phyloP scores from a whole-genome alignment of 2,888 invertebrate genomes.

The Meghimatium bilineatum region DNA sequence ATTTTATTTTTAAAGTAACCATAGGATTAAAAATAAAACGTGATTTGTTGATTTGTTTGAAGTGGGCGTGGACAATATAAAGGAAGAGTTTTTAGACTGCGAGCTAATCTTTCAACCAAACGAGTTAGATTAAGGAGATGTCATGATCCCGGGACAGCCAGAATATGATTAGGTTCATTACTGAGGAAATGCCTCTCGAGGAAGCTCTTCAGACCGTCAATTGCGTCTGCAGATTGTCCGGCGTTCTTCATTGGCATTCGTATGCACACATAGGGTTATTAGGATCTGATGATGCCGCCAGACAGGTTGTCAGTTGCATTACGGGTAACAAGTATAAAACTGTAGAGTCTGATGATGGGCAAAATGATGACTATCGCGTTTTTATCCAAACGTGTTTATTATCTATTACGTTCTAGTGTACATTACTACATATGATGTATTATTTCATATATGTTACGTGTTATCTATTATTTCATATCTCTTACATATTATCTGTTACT shows the following conservation, averaged over 20 bases:
- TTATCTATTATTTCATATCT: too few species aligned
- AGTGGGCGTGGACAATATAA: neutral
- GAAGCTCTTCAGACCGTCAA: neutral
- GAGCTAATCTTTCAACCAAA: neutral
- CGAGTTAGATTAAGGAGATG: neutral
- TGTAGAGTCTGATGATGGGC: too few species aligned
- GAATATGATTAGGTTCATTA: slow-evolving; percentile 2
- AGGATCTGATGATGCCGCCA: too few species aligned
- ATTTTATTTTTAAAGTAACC: neutral
- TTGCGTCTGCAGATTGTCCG: neutral
- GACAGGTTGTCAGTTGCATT: too few species aligned
- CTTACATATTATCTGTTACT: too few species aligned
- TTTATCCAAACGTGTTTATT: too few species aligned
- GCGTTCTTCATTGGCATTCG: neutral
- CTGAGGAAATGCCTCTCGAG: neutral
- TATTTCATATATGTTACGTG: too few species aligned
- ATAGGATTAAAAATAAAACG: neutral
- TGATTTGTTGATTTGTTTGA: neutral
- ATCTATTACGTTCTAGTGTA: too few species aligned
- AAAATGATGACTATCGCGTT: too few species aligned
- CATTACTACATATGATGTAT: too few species aligned
- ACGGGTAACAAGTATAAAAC: too few species aligned
- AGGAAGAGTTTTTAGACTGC: neutral
- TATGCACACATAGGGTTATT: neutral
- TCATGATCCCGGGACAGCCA: neutral